Evolutionary conservation across 2,113 vertebrate genomes (phyloP).

Genomic region (Bubo scandiacus): DNA sequence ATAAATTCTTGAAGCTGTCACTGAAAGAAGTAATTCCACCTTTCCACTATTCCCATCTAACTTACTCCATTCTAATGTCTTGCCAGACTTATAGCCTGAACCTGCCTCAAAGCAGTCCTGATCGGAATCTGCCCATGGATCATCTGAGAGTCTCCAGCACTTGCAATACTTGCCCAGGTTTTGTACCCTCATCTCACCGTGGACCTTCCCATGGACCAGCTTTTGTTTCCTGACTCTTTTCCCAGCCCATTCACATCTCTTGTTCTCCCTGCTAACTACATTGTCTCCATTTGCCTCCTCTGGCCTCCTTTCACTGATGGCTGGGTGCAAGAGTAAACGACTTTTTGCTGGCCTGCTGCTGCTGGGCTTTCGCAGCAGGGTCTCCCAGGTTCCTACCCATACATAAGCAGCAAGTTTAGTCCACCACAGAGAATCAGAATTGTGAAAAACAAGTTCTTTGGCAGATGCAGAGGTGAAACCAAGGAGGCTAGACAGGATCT

Average conservation of each 20-base stretch:
- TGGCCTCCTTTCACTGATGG: neutral
- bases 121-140: neutral
- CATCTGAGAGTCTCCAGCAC: neutral
- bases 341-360: neutral
- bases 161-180: neutral
- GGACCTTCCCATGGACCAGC: neutral
- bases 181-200: neutral
- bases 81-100: neutral
- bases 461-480: neutral
- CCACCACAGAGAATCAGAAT: neutral
- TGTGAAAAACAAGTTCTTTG: neutral
- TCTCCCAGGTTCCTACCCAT: neutral
- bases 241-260: neutral
- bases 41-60: neutral
- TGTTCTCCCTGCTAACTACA: neutral
- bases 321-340: neutral
- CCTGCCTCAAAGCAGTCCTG: neutral
- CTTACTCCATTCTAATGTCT: neutral
- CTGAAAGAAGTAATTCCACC: neutral
- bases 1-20: neutral
- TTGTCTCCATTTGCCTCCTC: neutral
- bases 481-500: neutral
- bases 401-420: neutral
- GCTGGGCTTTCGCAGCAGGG: rapidly evolving
- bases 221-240: neutral